Percentiles rank a stretch among this genome's conserved stretches.
phyloP scores from a whole-genome alignment of 1,140 invertebrate genomes.

The Drosophila albomicans region DNA sequence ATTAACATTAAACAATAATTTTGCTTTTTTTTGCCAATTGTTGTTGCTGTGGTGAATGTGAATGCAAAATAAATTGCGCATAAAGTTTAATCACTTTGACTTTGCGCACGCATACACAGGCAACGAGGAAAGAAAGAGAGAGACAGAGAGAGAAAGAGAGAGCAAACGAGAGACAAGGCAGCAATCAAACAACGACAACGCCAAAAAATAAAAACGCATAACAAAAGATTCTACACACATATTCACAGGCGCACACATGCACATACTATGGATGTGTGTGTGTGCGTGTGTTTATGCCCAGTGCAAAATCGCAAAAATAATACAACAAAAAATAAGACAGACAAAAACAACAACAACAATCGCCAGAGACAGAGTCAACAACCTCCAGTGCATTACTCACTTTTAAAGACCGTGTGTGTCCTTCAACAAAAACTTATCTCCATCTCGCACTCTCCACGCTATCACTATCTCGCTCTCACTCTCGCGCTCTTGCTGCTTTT shows the following conservation, averaged over 20 bases:
- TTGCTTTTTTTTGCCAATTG: slow-evolving; percentile 26
- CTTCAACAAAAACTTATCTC: slow-evolving; percentile 83
- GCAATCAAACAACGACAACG: slow-evolving; percentile 55
- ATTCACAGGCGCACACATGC: slow-evolving; percentile 25
- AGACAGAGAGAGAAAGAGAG: slow-evolving; percentile 8
- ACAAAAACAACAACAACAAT: slow-evolving; percentile 42
- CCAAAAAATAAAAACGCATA: slow-evolving; percentile 76
- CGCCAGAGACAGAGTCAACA: slow-evolving; percentile 66
- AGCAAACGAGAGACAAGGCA: slow-evolving; percentile 22
- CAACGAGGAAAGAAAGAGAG: background rate
- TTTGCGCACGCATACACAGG: slow-evolving; percentile 59
- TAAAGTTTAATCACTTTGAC: slow-evolving; percentile 84
- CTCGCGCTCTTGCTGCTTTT: slow-evolving; percentile 6
- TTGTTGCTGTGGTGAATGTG: slow-evolving; percentile 47
- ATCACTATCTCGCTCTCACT: slow-evolving; percentile 20
- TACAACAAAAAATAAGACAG: slow-evolving; percentile 24
- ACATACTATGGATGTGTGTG: slow-evolving; percentile 18
- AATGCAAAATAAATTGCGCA: slow-evolving; percentile 84
- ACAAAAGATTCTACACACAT: slow-evolving; percentile 74
- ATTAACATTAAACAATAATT: slow-evolving; percentile 70
- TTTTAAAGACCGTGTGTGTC: slow-evolving; percentile 84
- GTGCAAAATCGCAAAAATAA: slow-evolving; percentile 59
- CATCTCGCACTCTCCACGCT: slow-evolving; percentile 49
- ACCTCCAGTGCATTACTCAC: slow-evolving; percentile 84
- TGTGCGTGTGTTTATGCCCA: slow-evolving; percentile 25